phyloP scores from a whole-genome alignment of 1,140 invertebrate species.

The Drosophila orena region DNA sequence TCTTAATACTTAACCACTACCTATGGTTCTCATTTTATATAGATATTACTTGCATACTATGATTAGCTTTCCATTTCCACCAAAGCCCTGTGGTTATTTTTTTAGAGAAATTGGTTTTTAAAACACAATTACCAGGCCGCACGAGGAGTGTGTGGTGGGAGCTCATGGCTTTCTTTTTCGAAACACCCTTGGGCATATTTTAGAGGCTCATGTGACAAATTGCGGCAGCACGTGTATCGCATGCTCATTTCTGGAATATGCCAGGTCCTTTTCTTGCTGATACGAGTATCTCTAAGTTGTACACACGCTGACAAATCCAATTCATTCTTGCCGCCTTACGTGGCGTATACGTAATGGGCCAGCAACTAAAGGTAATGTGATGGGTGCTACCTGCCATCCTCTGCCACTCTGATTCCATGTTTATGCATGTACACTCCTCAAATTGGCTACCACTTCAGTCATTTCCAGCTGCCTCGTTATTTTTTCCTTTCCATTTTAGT shows the following conservation, averaged over 20 bases:
- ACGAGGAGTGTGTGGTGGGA: constrained; percentile 20
- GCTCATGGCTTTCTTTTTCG: constrained; percentile 47
- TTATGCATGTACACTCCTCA: constrained; percentile 31
- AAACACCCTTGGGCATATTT: constrained; percentile 82
- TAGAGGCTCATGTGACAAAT: constrained; percentile 84
- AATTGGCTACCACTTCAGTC: constrained; percentile 68
- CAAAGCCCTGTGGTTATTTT: background rate
- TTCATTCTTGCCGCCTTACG: constrained; percentile 67
- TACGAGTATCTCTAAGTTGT: constrained; percentile 40
- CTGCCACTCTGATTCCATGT: constrained; percentile 50
- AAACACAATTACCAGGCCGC: constrained; percentile 25
- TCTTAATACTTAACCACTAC: background rate
- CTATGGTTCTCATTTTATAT: background rate
- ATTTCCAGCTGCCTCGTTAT: constrained; percentile 33
- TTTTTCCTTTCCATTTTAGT: background rate
- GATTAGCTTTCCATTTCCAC: background rate
- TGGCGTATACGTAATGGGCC: constrained; percentile 73
- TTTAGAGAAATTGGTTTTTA: constrained; percentile 20
- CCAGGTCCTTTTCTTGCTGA: constrained; percentile 31
- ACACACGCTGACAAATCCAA: constrained; percentile 75
- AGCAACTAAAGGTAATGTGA: constrained; percentile 75
- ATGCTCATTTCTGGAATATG: constrained; percentile 65
- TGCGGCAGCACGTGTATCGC: constrained; percentile 79
- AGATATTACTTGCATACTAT: background rate
- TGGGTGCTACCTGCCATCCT: constrained; percentile 38